Base-by-base conservation (phyloP, 2,113 vertebrate species). In the Petaurus breviceps region DNA sequence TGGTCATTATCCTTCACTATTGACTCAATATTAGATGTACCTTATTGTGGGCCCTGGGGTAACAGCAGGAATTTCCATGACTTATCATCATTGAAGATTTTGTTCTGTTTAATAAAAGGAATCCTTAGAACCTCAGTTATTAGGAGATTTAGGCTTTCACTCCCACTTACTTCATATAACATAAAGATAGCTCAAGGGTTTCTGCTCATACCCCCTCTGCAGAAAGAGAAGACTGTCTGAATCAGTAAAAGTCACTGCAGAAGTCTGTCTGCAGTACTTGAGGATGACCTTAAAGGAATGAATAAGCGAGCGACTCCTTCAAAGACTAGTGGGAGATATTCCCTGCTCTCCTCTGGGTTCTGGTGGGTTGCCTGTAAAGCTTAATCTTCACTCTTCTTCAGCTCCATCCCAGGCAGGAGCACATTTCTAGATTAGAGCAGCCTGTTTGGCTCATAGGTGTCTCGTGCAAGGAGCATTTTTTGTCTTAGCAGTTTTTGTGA, bases 181-280 rank as follows among this genome's bases (percentile, higher is more conserved):
- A 9, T 92, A 37, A 51, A 90, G 91, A 55, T 84, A 84, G 43
- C 16, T 84, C 57, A 49, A 49, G 51, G 26, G 25, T 92, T 89
- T 93, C 54, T 90, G 10, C 55, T 95, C 53, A 37, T 23, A 22
- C 92, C 95, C 90, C 52, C 53, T 92, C 51, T n/a, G 90, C 28
- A 91, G 57, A n/a, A 91, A 52, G 37, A 7, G 9, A 8, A 53
- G 28, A 43, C 25, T 43, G 0, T 43, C 22, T 94, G 77, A 31
- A 47, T 89, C 28, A 89, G 37, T 22, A 68, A 77, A 77, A 92
- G 52, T 4, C 10, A 8, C 5, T 25, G 14, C 77, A 8, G 26
- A 2, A 26, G 37, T n/a, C n/a, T 95, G 8, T 89, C 93, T 68
- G 61, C 61, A 43, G n/a, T 84, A 43, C 19, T 43, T 24, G 24